A percentile compares a stretch with the other conserved stretches of the same genome.
These are phyloP conservation scores for Cossypha niveicapilla DNA, from an alignment of 2,797 vertebrate species.

Conservation along the genomic window DNA sequence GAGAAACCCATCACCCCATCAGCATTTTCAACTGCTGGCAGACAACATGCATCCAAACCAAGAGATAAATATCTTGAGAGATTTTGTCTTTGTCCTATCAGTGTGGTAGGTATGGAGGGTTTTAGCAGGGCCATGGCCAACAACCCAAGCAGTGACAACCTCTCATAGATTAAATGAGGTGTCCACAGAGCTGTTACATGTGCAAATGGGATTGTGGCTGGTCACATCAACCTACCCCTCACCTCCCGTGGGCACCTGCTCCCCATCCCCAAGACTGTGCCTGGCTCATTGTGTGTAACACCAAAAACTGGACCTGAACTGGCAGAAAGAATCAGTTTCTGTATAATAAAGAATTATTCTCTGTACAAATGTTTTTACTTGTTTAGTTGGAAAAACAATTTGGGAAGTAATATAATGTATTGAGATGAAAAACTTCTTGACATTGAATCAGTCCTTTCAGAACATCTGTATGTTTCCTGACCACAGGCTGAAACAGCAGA, in stretches of 20 bases:
- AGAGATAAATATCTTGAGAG: background rate
- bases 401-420: background rate
- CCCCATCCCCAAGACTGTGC: background rate
- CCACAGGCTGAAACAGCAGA: background rate
- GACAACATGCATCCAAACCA: background rate
- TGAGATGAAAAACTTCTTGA: background rate
- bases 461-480: background rate
- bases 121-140: background rate
- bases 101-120: background rate
- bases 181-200: accelerated
- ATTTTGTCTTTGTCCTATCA: background rate
- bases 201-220: background rate
- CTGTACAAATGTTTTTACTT: background rate
- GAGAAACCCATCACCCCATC: background rate
- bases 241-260: accelerated
- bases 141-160: background rate
- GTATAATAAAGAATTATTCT: background rate
- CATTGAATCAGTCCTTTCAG: background rate
- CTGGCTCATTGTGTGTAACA: background rate
- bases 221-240: background rate
- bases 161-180: background rate
- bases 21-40: background rate
- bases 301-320: background rate
- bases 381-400: background rate
- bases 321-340: background rate